phyloP scores from a whole-genome alignment of 1,140 invertebrate species.

The Argopecten irradians region DNA sequence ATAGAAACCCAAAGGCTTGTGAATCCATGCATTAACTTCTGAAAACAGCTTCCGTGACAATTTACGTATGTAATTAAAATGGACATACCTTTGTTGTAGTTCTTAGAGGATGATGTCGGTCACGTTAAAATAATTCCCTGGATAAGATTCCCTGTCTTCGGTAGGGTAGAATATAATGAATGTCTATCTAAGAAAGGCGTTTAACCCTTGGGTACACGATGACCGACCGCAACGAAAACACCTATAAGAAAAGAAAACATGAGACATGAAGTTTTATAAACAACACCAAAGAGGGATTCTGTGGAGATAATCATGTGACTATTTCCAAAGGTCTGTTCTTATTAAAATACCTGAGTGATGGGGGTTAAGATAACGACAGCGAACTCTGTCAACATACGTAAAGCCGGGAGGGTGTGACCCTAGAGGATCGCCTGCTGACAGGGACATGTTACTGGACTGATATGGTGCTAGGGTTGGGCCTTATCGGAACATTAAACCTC shows the following conservation, averaged over 20 bases:
- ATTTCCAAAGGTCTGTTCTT: neutral
- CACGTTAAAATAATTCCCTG: too few species aligned
- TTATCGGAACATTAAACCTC: neutral
- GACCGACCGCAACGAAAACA: neutral
- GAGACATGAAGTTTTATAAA: neutral
- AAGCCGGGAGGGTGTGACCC: neutral
- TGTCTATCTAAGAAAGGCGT: neutral
- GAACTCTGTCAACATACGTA: neutral
- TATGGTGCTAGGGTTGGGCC: neutral
- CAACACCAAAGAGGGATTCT: neutral
- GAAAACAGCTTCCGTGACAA: neutral
- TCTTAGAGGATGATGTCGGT: neutral
- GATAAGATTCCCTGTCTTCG: neutral
- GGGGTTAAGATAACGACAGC: conserved; percentile 6
- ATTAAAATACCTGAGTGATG: conserved; percentile 13
- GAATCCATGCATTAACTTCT: too few species aligned
- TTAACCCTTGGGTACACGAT: neutral
- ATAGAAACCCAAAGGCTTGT: too few species aligned
- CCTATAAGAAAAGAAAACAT: neutral
- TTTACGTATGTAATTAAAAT: neutral
- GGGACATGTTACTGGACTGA: neutral
- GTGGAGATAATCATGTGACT: neutral
- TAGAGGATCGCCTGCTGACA: neutral
- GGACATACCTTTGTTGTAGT: neutral
- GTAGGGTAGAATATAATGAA: neutral